Evolutionary conservation across 2,797 vertebrate genomes (phyloP), one percentile per base, ranked within the genome.

Genomic region (Aulostomus chinensis): DNA sequence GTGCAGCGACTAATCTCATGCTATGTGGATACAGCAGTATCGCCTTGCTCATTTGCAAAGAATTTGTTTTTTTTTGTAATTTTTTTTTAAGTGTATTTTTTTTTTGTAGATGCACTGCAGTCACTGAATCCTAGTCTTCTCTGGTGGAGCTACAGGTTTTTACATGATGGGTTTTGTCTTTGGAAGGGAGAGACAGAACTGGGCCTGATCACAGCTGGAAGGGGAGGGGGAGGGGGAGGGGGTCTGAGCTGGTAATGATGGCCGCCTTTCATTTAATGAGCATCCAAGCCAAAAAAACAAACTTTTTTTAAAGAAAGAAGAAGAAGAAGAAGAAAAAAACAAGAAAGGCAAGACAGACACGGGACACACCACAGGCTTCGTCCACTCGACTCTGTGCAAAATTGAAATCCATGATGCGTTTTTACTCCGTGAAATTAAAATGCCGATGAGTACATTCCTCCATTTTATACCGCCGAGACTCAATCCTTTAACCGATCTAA

Each of bases 1-100:
- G 83, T 85, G 78, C 70, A 41, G 79, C 68, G 49, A 77, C 73
- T 85, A 78, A 93, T 94, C 92, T 92, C 92, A 75, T 93, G 83
- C 83, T 68, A 66, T 74, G 78, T 78, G 81, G 76, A 77, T 83
- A 84, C 81, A 84, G 79, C 85, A 85, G 75, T 84, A 73, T 72
- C 71, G 58, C 67, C 71, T 77, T 32, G 54, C 68, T 67, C 45
- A 38, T 45, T 21, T 56, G 24, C 47, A 35, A 59, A 63, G 42
- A 62, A 69, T 73, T 66, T 67, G 63, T 62, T 68, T 34, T 67
- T 58, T 56, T 63, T 58, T 18, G 10, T n/a, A 36, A 68, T 52
- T 41, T 65, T 50, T 30, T 54, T 54, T 20, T 20, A n/a, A n/a
- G n/a, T n/a, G n/a, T 8, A 25, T 2, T 2, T 16, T 22, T 7